Evolutionary conservation across 1,140 invertebrate genomes (phyloP).

Genomic region (Macrobrachium rosenbergii): DNA sequence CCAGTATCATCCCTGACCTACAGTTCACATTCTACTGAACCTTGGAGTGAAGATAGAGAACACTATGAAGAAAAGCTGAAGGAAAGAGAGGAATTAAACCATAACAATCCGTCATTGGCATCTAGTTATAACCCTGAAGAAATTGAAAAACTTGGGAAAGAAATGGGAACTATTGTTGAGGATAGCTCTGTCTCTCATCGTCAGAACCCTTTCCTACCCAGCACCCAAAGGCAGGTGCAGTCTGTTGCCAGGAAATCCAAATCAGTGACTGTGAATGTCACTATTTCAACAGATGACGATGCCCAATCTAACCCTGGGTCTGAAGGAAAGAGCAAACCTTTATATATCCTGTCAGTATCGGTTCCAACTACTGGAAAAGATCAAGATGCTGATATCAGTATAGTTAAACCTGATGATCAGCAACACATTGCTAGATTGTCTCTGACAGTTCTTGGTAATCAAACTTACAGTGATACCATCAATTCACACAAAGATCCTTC

Average conservation of each 20-base stretch:
- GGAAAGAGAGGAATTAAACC: no score
- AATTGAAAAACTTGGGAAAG: no score
- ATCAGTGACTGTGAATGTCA: slow-evolving; percentile 81
- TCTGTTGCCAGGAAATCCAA: slow-evolving; percentile 69
- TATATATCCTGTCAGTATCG: slow-evolving; percentile 81
- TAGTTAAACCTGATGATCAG: slow-evolving; percentile 68
- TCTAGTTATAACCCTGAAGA: no score
- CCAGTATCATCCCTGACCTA: no score
- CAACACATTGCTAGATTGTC: slow-evolving; percentile 42
- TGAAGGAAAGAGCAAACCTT: slow-evolving; percentile 70
- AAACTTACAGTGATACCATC: background rate
- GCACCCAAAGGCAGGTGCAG: background rate
- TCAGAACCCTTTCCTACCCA: no score
- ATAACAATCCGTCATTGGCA: no score
- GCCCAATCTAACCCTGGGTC: slow-evolving; percentile 71
- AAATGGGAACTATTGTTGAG: no score
- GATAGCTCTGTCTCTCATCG: no score
- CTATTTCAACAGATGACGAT: slow-evolving; percentile 78
- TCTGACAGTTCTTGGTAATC: slow-evolving; percentile 19
- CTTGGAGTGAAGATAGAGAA: no score
- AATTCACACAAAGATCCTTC: background rate
- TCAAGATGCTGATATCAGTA: slow-evolving; percentile 74
- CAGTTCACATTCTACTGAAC: no score
- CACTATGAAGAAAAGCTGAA: no score
- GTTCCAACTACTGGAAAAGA: slow-evolving; percentile 77